Conservation (phyloP, 1,140 invertebrate species). For the Berghia stephanieae region DNA sequence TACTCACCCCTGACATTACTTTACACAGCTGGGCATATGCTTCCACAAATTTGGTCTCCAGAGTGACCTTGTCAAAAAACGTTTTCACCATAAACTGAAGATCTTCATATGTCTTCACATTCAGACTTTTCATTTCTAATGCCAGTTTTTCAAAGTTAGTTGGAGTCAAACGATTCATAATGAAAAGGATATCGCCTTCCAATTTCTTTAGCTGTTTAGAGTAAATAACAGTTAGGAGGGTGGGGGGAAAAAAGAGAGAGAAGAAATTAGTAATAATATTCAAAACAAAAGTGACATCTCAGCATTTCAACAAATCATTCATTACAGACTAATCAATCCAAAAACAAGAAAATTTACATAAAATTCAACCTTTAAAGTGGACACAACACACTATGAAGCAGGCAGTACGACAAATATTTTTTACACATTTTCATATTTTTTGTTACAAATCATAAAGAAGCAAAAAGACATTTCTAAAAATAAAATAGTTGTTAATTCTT, state of each 20-base stretch:
- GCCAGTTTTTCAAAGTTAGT: conserved; percentile 30
- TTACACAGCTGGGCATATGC: conserved; percentile 28
- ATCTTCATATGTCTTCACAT: conserved; percentile 23
- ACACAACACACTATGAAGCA: too few relatives aligned
- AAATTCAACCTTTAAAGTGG: too few relatives aligned
- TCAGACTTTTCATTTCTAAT: conserved; percentile 18
- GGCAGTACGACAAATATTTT: too few relatives aligned
- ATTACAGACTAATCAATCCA: too few relatives aligned
- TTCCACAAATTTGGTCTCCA: conserved; percentile 33
- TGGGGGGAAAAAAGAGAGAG: too few relatives aligned
- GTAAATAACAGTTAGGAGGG: too few relatives aligned
- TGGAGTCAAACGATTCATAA: conserved; percentile 27
- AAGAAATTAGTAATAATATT: background rate
- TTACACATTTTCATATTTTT: too few relatives aligned
- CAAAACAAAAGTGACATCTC: background rate
- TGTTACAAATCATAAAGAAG: too few relatives aligned
- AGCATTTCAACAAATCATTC: too few relatives aligned
- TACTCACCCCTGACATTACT: conserved; percentile 9
- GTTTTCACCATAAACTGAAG: conserved; percentile 20
- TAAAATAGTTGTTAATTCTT: background rate
- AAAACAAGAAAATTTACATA: too few relatives aligned
- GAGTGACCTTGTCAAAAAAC: conserved; percentile 33
- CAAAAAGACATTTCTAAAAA: too few relatives aligned
- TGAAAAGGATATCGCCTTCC: conserved; percentile 19
- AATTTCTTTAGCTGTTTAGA: background rate